Percentiles rank a stretch among this genome's conserved stretches.
phyloP scores from a whole-genome alignment of 1,140 invertebrate genomes.

The Penaeus indicus region DNA sequence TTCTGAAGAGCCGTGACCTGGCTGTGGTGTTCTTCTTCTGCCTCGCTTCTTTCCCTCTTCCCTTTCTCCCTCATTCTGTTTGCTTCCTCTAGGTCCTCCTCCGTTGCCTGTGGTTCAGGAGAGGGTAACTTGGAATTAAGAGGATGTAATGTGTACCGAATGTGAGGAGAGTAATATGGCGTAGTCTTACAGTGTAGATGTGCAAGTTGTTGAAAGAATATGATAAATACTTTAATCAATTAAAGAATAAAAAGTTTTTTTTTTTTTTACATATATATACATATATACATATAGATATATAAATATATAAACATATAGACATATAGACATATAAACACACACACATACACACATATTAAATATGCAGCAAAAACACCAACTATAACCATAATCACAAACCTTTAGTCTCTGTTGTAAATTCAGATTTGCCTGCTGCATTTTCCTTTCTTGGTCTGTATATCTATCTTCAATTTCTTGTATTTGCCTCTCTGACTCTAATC shows the following conservation, averaged over 20 bases:
- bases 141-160: neutral
- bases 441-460: constrained; percentile 10
- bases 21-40: constrained; percentile 29
- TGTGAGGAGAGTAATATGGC: neutral
- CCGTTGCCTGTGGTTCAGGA: constrained; percentile 16
- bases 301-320: too few relatives aligned
- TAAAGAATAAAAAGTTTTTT: too few relatives aligned
- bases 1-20: constrained; percentile 7
- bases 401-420: constrained; percentile 48
- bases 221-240: too few relatives aligned
- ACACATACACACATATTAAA: neutral
- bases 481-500: constrained; percentile 5
- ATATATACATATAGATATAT: too few relatives aligned
- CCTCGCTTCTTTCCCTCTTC: constrained; percentile 19
- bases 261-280: too few relatives aligned
- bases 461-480: constrained; percentile 20
- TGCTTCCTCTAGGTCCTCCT: constrained; percentile 40
- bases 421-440: constrained; percentile 40
- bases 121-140: neutral
- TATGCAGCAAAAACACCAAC: neutral
- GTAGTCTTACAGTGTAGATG: too few relatives aligned
- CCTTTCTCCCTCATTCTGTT: constrained; percentile 5
- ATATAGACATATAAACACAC: neutral
- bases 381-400: constrained; percentile 5
- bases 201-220: too few relatives aligned